phyloP scores from a whole-genome alignment of 64 coral and sea anemone species.

The Montipora cactus region DNA sequence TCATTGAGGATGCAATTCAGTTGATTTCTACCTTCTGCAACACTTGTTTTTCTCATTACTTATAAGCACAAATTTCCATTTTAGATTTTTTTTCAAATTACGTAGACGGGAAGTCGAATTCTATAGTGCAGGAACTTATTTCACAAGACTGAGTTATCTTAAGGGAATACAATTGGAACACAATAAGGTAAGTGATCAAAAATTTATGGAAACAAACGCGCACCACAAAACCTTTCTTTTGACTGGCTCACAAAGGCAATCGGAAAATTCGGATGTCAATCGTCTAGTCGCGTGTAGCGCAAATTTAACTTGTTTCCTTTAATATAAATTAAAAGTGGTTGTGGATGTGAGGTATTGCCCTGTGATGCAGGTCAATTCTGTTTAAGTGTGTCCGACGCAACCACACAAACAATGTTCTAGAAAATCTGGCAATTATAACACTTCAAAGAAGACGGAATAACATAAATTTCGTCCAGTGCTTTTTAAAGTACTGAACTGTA shows the following conservation, averaged over 20 bases:
- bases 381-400: too few species aligned
- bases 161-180: neutral
- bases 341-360: too few species aligned
- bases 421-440: too few species aligned
- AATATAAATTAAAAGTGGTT: too few species aligned
- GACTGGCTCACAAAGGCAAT: too few species aligned
- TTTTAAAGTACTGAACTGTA: too few species aligned
- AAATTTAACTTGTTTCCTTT: too few species aligned
- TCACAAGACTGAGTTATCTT: neutral
- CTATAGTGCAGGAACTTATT: neutral
- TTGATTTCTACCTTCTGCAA: neutral
- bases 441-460: too few species aligned
- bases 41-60: neutral
- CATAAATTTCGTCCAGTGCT: too few species aligned
- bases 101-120: neutral
- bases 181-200: neutral
- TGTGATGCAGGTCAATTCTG: too few species aligned
- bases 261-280: neutral
- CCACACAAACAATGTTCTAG: too few species aligned
- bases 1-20: neutral
- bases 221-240: neutral
- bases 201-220: neutral
- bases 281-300: too few species aligned
- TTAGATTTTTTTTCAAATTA: neutral
- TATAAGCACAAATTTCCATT: neutral